Base-by-base conservation (phyloP, 2,797 vertebrate genomes). In the Amphiprion clarkii region DNA sequence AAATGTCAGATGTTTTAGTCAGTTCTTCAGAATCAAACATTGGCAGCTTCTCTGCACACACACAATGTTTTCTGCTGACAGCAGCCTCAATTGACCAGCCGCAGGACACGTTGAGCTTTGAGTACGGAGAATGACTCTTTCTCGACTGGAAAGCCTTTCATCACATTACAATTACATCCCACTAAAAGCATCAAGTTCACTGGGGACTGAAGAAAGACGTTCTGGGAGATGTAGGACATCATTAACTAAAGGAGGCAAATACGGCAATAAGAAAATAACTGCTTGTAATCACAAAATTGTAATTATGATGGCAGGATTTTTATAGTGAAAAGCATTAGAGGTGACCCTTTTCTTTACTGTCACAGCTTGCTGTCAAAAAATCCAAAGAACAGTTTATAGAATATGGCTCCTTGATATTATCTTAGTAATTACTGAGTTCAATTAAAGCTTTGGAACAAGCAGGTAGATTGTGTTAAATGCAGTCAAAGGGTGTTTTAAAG, bases 181-280 rank as follows among this genome's bases (percentile, higher is more conserved):
- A 23, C 73, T 79, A 70, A 85, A 75, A 83, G 61, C 60, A 81
- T 54, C 62, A 68, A 46, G 74, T 73, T 87, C 81, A 71, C 58
- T 5, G 23, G 29, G 71, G 64, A 65, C 58, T 19, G 64, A 82
- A 76, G 76, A 87, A 82, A 71, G 55, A 72, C 27, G 71, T 78
- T 78, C 17, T 80, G 76, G 74, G 71, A 76, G 53, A 79, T 74
- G 74, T 65, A 77, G 70, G 64, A 76, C 44, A 19, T 62, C 13
- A 27, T 31, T 46, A 48, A 59, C 21, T 21, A 53, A 23, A 72
- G 57, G 23, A 55, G 51, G 25, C 57, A 74, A 75, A 84, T 70
- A 27, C 68, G 40, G 44, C 48, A 68, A 68, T 66, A 54, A 52
- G 54, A 14, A 81, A 67, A 62, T 57, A 74, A 78, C 36, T 46